Base-by-base conservation (phyloP, 2,113 vertebrate genomes). In the Grammomys dolichurus region DNA sequence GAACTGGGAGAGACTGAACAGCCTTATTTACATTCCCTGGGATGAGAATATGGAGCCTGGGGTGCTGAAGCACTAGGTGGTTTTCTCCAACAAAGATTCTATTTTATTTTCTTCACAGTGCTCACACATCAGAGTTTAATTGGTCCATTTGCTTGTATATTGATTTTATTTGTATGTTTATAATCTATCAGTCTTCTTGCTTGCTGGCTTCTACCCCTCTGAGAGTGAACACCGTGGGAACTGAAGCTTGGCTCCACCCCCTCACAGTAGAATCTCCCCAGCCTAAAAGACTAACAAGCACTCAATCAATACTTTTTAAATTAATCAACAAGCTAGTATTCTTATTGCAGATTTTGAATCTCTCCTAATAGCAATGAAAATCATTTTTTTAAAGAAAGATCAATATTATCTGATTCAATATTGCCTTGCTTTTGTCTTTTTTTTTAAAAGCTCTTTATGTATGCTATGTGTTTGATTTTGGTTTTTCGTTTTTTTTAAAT, bases 141-240 rank as follows among this genome's bases (percentile, higher is more conserved):
- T 76, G 72, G 26, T 91, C n/a, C 89, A 28, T 95, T 95, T 88
- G 54, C 48, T 73, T 91, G 8, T 58, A 84, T 92, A 76, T 75
- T 93, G 24, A 91, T 88, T 95, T 67, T 84, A 89, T 95, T 90
- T 94, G 36, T 92, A 46, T 76, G 72, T 89, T 94, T 96, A 58
- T 69, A 73, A 46, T 89, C 65, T 65, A 20, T 90, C 77, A 60
- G n/a, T 70, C n/a, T 96, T 93, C 56, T 69, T 22, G 46, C 60
- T 87, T 69, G 40, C 43, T 31, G 0, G 0, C 22, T 51, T 22
- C 33, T 31, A 51, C 22, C 31, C 26, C 67, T 78, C 31, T 7
- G 5, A 69, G 19, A 31, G 8, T 77, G 91, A 96, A 24, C 89
- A 96, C 24, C 4, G 1, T 80, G 84, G 80, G 67, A 94, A 91